phyloP scores from a whole-genome alignment of 2,797 vertebrate species.

The Enteromius paludinosus region DNA sequence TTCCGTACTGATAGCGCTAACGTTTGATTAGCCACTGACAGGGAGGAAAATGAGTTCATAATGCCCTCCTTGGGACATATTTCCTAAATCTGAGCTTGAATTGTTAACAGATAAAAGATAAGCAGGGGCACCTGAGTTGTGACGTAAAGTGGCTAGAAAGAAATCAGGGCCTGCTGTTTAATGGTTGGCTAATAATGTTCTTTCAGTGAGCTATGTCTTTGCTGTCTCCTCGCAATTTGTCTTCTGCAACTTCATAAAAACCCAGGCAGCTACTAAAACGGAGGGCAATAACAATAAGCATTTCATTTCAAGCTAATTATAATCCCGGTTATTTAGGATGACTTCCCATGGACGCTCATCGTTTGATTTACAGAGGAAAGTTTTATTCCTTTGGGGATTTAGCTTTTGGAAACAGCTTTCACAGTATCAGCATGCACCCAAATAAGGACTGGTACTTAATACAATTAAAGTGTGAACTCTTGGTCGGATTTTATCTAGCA shows the following conservation, averaged over 20 bases:
- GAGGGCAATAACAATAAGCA: slow-evolving; percentile 68
- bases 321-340: slow-evolving; percentile 70
- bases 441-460: background rate
- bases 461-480: slow-evolving; percentile 19
- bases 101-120: slow-evolving; percentile 69
- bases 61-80: slow-evolving; percentile 67
- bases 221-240: slow-evolving; percentile 60
- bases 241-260: slow-evolving; percentile 68
- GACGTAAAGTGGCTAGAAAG: slow-evolving; percentile 71
- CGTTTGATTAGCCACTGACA: slow-evolving; percentile 67
- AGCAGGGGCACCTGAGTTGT: slow-evolving; percentile 64
- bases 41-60: slow-evolving; percentile 69
- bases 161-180: slow-evolving; percentile 78
- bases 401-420: background rate
- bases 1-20: slow-evolving; percentile 63
- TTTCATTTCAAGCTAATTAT: slow-evolving; percentile 64
- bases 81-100: slow-evolving; percentile 76
- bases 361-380: slow-evolving; percentile 57
- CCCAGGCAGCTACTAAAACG: slow-evolving; percentile 67
- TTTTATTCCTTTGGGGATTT: slow-evolving; percentile 53
- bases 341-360: slow-evolving; percentile 69
- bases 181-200: slow-evolving; percentile 75
- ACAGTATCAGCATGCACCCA: background rate
- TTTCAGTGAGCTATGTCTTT: slow-evolving; percentile 69
- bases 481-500: slow-evolving; percentile 4